Conservation (phyloP, 1,140 invertebrate species). For the Patella vulgata region DNA sequence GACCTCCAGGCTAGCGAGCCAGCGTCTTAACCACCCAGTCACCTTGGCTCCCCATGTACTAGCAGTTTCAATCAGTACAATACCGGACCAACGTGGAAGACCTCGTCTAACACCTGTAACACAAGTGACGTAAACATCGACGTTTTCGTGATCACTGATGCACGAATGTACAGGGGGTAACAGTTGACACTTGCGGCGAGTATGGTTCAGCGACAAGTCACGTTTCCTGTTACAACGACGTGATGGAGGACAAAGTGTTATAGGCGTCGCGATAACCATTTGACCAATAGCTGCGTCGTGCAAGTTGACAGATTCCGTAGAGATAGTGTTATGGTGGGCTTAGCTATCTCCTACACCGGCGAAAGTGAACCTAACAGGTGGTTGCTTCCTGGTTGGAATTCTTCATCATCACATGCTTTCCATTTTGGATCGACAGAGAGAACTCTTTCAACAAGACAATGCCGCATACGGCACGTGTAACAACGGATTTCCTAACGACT, state of each 20-base stretch:
- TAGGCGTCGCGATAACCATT: too few relatives aligned
- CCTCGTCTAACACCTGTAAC: too few relatives aligned
- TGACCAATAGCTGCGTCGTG: too few relatives aligned
- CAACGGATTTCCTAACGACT: slow-evolving; percentile 5
- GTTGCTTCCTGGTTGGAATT: slow-evolving; percentile 5
- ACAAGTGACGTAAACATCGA: too few relatives aligned
- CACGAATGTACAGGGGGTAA: too few relatives aligned
- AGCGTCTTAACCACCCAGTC: too few relatives aligned
- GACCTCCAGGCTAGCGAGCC: too few relatives aligned
- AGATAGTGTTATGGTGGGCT: slow-evolving; percentile 6
- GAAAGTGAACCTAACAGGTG: slow-evolving; percentile 13
- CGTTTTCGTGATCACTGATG: too few relatives aligned
- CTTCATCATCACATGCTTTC: slow-evolving; percentile 10
- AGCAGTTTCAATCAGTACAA: not conserved
- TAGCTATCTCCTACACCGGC: slow-evolving; percentile 10
- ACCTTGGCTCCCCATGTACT: too few relatives aligned
- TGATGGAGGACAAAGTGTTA: not conserved
- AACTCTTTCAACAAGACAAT: slow-evolving; percentile 13
- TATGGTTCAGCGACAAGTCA: slow-evolving; percentile 13
- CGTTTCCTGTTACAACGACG: slow-evolving; percentile 9
- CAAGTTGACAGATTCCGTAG: slow-evolving; percentile 10
- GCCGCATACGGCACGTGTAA: slow-evolving; percentile 9
- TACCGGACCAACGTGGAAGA: not conserved
- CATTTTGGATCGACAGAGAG: slow-evolving; percentile 13
- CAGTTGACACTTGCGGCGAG: too few relatives aligned